phyloP scores from a whole-genome alignment of 2,797 vertebrate species.

The Acomys russatus region DNA sequence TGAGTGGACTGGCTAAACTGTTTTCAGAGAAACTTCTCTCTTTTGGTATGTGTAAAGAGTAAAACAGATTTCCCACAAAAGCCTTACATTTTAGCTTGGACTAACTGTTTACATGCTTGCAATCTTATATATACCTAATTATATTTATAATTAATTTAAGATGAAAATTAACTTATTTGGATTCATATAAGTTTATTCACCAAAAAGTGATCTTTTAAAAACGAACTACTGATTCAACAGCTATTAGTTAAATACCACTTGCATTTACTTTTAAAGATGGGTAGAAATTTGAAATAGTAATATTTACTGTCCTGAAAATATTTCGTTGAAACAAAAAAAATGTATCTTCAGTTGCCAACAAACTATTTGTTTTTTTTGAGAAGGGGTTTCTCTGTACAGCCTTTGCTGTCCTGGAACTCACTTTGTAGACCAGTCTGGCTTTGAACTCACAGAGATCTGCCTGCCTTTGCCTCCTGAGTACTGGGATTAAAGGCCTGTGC shows the following conservation, averaged over 20 bases:
- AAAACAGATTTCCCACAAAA: constrained; percentile 19
- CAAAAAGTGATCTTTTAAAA: constrained; percentile 35
- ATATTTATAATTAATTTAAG: constrained; percentile 32
- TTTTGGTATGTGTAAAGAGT: constrained; percentile 5
- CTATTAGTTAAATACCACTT: constrained; percentile 34
- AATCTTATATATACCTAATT: constrained; percentile 32
- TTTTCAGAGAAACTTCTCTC: not conserved
- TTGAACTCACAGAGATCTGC: too few relatives aligned
- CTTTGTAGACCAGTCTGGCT: too few relatives aligned
- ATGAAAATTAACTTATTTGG: constrained; percentile 37
- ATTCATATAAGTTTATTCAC: constrained; percentile 36
- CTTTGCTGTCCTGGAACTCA: too few relatives aligned
- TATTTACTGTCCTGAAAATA: constrained; percentile 51
- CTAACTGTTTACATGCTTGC: constrained; percentile 9
- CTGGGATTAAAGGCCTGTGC: too few relatives aligned
- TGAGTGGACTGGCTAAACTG: not conserved
- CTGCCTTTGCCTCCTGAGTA: too few relatives aligned
- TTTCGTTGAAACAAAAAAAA: constrained; percentile 41
- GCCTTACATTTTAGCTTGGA: constrained; percentile 3
- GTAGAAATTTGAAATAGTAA: constrained; percentile 38
- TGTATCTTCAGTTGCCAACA: not conserved
- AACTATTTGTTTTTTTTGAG: too few relatives aligned
- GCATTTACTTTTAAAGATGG: constrained; percentile 32
- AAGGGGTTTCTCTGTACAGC: too few relatives aligned
- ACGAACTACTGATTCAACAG: constrained; percentile 30